These are phyloP conservation scores for Tinea trinotella DNA, from an alignment of 2,888 invertebrate species.

Conservation along the genomic window DNA sequence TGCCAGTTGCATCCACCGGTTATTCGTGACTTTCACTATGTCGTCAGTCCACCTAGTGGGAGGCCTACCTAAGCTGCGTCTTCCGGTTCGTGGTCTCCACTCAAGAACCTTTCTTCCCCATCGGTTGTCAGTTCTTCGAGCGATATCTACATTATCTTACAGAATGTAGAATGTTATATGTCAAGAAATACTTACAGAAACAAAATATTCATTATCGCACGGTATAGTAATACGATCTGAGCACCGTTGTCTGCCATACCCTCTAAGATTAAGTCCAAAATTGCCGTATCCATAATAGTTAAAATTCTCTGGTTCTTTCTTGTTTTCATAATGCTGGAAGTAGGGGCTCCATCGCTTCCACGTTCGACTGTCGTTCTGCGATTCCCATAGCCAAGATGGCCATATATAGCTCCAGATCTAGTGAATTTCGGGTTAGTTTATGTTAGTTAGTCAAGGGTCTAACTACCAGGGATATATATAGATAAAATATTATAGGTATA, in stretches of 20 bases:
- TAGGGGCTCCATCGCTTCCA: constrained; percentile 56
- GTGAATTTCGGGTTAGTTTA: constrained; percentile 29
- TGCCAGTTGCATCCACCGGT: too few species aligned
- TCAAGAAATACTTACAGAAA: constrained; percentile 72
- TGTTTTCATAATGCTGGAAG: constrained; percentile 43
- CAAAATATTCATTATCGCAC: constrained; percentile 87
- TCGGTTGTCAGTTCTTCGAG: too few species aligned
- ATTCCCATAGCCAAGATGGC: constrained; percentile 58
- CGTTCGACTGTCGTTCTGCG: constrained; percentile 30
- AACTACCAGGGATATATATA: constrained; percentile 37
- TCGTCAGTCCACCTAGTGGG: too few species aligned
- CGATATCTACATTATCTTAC: too few species aligned
- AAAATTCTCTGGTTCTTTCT: constrained; percentile 33
- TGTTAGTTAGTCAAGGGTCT: constrained; percentile 37
- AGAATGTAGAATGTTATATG: too few species aligned
- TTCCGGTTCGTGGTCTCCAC: too few species aligned
- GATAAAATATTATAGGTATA: background rate
- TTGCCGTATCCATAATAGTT: constrained; percentile 55
- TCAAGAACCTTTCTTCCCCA: too few species aligned
- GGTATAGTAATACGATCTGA: constrained; percentile 83
- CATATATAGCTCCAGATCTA: constrained; percentile 63
- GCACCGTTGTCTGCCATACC: constrained; percentile 67
- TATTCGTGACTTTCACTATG: too few species aligned
- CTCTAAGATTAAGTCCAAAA: constrained; percentile 41
- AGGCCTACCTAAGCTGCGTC: too few species aligned